These are phyloP conservation scores for Willowsia nigromaculata DNA, from an alignment of 2,888 invertebrate species.

Conservation along the genomic window DNA sequence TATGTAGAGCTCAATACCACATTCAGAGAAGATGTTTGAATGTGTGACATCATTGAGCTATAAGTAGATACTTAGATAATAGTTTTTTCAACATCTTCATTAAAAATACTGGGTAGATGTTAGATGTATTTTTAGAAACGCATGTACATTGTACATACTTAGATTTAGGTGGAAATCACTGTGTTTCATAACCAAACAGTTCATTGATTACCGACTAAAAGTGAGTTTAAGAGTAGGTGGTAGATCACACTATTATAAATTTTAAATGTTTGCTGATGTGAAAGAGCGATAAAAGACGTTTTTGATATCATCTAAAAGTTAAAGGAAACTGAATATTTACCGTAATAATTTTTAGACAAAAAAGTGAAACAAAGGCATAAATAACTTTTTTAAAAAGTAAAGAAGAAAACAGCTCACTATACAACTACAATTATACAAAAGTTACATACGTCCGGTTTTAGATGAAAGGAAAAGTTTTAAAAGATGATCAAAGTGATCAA, in stretches of 20 bases:
- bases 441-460: slow-evolving; percentile 70
- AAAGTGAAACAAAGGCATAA: neutral
- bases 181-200: neutral
- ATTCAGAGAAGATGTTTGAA: neutral
- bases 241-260: neutral
- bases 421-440: slow-evolving; percentile 58
- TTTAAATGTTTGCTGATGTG: slow-evolving; percentile 54
- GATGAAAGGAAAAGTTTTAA: slow-evolving; percentile 4
- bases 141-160: neutral
- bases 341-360: slow-evolving; percentile 26
- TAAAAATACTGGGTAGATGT: neutral
- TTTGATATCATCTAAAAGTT: slow-evolving; percentile 55
- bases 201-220: neutral
- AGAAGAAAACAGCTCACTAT: slow-evolving; percentile 60
- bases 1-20: neutral
- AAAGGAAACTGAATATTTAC: slow-evolving; percentile 20
- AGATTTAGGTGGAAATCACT: neutral
- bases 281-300: slow-evolving; percentile 68
- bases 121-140: neutral
- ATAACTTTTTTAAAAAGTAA: slow-evolving; percentile 3
- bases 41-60: neutral
- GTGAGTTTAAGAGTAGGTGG: neutral
- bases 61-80: neutral
- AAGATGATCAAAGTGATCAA: neutral
- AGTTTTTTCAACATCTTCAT: neutral